Percentiles rank a stretch among this genome's conserved stretches.
Conservation (phyloP, 2,888 invertebrate genomes). For the Lymantria dispar region DNA sequence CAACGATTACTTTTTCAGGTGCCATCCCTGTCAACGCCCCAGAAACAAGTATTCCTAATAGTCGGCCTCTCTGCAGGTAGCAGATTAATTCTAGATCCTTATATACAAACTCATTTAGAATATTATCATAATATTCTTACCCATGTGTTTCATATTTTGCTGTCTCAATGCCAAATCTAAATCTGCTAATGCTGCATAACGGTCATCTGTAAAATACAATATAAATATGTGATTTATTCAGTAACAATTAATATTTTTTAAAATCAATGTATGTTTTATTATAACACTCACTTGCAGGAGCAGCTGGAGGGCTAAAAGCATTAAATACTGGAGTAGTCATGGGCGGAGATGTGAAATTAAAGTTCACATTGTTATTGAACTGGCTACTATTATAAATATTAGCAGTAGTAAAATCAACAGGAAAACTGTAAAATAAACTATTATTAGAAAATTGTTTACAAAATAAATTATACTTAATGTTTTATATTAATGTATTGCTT, state of each 20-base stretch:
- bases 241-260: background rate
- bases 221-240: background rate
- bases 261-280: background rate
- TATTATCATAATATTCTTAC: slow-evolving; percentile 41
- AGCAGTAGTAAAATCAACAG: slow-evolving; percentile 87
- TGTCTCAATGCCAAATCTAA: slow-evolving; percentile 89
- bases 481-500: slow-evolving; percentile 33
- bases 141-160: slow-evolving; percentile 77
- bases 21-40: no score
- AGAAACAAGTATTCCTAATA: no score
- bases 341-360: slow-evolving; percentile 61
- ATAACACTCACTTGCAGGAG: slow-evolving; percentile 58
- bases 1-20: no score
- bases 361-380: slow-evolving; percentile 61
- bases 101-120: no score
- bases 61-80: no score
- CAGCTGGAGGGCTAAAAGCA: slow-evolving; percentile 51
- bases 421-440: slow-evolving; percentile 72
- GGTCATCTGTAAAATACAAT: slow-evolving; percentile 86
- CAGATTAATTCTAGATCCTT: no score
- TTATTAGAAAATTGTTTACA: slow-evolving; percentile 1
- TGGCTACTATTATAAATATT: slow-evolving; percentile 86
- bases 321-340: slow-evolving; percentile 65
- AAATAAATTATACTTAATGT: background rate
- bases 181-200: slow-evolving; percentile 97